Evolutionary conservation across 2,797 vertebrate genomes (phyloP), one percentile per base, ranked within the genome.

Genomic region (Champsocephalus gunnari): DNA sequence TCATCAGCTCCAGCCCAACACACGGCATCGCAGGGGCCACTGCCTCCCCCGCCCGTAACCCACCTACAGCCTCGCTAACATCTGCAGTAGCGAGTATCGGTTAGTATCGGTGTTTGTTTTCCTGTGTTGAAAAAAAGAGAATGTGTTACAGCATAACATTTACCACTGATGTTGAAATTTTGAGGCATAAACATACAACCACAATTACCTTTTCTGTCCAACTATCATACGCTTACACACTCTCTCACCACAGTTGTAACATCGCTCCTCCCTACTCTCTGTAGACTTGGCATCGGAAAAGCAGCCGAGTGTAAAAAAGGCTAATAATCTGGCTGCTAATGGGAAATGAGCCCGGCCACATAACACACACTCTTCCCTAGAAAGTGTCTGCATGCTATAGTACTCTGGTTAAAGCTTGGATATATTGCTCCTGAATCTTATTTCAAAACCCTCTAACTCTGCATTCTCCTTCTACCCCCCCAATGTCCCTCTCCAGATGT

Each of bases 1-100:
- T 94, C 79, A 93, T 94, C 79, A 92, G 81, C 70, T 86, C 93
- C 81, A 83, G 90, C 83, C 66, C 93, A 82, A 76, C 84, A 21
- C 14, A 80, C 71, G 41, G 88, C 44, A 7, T 82, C 5, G 50
- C 71, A 10, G 73, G 81, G 17, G 76, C 94, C 77, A 11, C 87
- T 1, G 89, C 92, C 69, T 88, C 92, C 47, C 86, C 89, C 0
- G 66, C 79, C 45, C 89, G 54, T 16, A 66, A 82, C 54, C 69
- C 77, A 43, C 3, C 78, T 14, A 38, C 82, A 24, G 24, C 88
- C 43, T 62, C 87, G 0, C 95, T 99, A 12, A 95, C 97, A 57
- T 95, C 96, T 50, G 96, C 98, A 77, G 95, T 99, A 1, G 96
- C 96, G 45, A 95, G 95, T 68, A 94, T 99, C 13, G 96, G 98